These are phyloP conservation scores for Erinaceus europaeus DNA, from an alignment of 2,113 vertebrate species.

Conservation along the genomic window DNA sequence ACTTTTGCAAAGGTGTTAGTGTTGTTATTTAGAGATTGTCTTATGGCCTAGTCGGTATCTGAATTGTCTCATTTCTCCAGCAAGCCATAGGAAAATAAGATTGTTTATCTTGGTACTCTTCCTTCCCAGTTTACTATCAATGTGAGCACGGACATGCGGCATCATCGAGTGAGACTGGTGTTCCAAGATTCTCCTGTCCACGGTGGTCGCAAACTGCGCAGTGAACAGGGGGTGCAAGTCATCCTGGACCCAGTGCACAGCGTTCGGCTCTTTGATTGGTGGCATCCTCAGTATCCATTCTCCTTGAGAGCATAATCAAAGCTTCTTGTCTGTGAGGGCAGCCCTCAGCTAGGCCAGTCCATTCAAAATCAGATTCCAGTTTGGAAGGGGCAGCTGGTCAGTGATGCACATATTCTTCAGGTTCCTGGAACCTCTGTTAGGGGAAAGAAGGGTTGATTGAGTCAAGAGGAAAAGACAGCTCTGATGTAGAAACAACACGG, in stretches of 20 bases:
- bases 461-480: slow-evolving; percentile 73
- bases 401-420: slow-evolving; percentile 68
- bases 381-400: slow-evolving; percentile 72
- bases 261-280: slow-evolving; percentile 95
- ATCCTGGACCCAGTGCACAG: slow-evolving; percentile 96
- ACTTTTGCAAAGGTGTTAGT: slow-evolving; percentile 9
- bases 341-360: slow-evolving; percentile 19
- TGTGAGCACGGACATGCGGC: slow-evolving; percentile 97
- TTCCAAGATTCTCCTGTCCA: slow-evolving; percentile 92
- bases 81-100: background rate
- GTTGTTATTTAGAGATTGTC: background rate
- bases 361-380: slow-evolving; percentile 63
- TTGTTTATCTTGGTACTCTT: slow-evolving; percentile 31
- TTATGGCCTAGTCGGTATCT: background rate
- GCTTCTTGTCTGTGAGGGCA: slow-evolving; percentile 8
- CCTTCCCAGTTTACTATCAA: slow-evolving; percentile 91
- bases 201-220: slow-evolving; percentile 86
- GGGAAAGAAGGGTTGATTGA: slow-evolving; percentile 57
- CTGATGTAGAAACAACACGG: slow-evolving; percentile 79
- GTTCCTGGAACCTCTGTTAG: slow-evolving; percentile 70
- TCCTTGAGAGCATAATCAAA: slow-evolving; percentile 81
- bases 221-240: slow-evolving; percentile 92
- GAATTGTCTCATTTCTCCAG: background rate
- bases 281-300: slow-evolving; percentile 96
- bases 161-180: slow-evolving; percentile 93